Base-by-base conservation (phyloP, 2,888 invertebrate genomes). In the Drosophila flavopinicola region DNA sequence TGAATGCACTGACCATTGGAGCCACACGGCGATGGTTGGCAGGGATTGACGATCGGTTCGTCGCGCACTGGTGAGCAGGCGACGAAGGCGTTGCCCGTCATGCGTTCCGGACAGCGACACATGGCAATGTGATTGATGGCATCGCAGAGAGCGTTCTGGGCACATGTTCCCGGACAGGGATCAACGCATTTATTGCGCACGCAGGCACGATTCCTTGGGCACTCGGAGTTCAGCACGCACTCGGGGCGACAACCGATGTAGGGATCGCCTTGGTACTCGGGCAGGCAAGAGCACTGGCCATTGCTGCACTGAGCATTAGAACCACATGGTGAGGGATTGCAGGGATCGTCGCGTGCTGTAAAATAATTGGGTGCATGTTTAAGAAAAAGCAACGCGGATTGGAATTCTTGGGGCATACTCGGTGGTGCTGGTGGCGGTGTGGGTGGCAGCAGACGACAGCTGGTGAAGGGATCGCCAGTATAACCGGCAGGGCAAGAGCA, bases 131-230 rank as follows among this genome's bases (percentile, higher is more conserved):
- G 96, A 85, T 96, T 96, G 51, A 95, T 93, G 11, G 95, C 95
- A 82, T 94, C 94, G 87, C 97, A 97, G 56, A 94, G 92, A 1
- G 96, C 95, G 87, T 94, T 94, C 48, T 93, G 91, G 7, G 96
- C 97, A 88, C 97, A 97, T 79, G 94, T 94, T 67, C 95, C 95
- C n/a, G 94, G 93, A 80, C 97, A 97, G 4, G 97, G 97, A 91
- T 97, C 94, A n/a, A 93, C 91, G 88, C 97, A 97, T 91, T 96
- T 96, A 59, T 94, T 95, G 64, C 94, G 93, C 29, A 95, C 92
- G 87, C 97, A 97, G 13, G 96, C 95, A 87, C 93, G 94, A 86
- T 95, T 94, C 45, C 93, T 91, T 1, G 95, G 92, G 90, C 97
- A 97, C 85, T 97, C 96, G 0, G 94, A 93, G 88, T 95, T 96